Percentiles rank a stretch among this genome's conserved stretches.
These are phyloP conservation scores for Psophia crepitans DNA, from an alignment of 2,113 vertebrate genomes.

Conservation along the genomic window DNA sequence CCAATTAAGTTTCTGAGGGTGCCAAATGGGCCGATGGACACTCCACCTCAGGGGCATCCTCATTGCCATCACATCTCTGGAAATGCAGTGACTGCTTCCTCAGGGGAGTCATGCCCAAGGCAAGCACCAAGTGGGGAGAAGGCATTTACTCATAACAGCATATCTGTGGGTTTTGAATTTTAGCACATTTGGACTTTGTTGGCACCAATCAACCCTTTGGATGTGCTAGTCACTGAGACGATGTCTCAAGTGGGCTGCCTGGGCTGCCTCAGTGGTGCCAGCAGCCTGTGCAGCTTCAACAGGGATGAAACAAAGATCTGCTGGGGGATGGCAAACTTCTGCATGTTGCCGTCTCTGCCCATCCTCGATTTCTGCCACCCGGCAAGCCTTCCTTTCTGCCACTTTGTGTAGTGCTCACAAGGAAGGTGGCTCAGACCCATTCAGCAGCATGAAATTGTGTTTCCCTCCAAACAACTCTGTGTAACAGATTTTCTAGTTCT, in stretches of 20 bases:
- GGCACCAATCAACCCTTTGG: neutral
- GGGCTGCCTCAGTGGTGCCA: neutral
- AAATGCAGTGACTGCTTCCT: neutral
- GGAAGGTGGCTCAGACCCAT: neutral
- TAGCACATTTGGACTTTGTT: neutral
- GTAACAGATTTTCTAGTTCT: neutral
- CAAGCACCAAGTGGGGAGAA: neutral
- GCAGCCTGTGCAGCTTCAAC: neutral
- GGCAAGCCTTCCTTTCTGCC: neutral
- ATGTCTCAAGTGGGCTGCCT: neutral
- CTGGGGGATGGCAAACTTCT: neutral
- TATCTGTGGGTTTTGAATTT: neutral
- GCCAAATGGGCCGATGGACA: neutral
- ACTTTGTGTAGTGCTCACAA: neutral
- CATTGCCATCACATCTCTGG: neutral
- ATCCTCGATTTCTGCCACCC: neutral
- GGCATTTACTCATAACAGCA: neutral
- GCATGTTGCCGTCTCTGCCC: neutral
- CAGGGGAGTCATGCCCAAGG: neutral
- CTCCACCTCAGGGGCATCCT: neutral
- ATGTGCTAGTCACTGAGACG: neutral
- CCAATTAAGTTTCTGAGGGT: neutral
- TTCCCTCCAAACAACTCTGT: neutral
- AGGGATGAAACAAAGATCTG: neutral
- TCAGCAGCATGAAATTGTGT: neutral